These are phyloP conservation scores for Ammodytes marinus DNA, from an alignment of 2,113 vertebrate species.

Conservation along the genomic window DNA sequence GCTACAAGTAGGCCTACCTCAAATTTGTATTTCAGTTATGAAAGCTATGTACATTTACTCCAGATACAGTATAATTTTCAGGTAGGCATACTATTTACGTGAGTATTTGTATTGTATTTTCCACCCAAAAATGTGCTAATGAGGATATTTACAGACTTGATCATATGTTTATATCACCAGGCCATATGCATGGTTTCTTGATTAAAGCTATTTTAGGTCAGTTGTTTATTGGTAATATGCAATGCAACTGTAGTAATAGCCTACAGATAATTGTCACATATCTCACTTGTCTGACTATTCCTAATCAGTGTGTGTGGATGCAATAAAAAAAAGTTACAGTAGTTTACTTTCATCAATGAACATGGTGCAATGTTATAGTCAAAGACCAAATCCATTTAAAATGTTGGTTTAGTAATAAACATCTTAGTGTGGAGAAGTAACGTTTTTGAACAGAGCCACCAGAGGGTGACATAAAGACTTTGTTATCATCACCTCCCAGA, in stretches of 20 bases:
- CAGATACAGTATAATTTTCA: too few relatives aligned
- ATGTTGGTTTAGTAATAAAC: neutral
- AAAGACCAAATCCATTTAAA: neutral
- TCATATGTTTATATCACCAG: too few relatives aligned
- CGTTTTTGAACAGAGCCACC: neutral
- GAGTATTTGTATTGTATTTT: too few relatives aligned
- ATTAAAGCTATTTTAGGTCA: neutral
- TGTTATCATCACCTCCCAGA: neutral
- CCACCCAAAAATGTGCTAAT: too few relatives aligned
- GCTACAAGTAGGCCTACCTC: too few relatives aligned
- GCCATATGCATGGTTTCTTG: too few relatives aligned
- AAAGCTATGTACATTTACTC: too few relatives aligned
- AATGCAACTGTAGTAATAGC: neutral
- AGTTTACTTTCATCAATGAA: neutral
- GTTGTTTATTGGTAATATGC: neutral
- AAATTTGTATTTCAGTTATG: too few relatives aligned
- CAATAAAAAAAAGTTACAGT: neutral
- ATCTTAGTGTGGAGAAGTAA: neutral
- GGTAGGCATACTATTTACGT: too few relatives aligned
- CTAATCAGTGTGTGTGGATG: neutral
- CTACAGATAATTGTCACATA: too few relatives aligned
- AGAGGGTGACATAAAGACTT: neutral
- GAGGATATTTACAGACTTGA: too few relatives aligned
- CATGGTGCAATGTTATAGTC: neutral
- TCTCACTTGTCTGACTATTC: neutral